A percentile compares a stretch with the other conserved stretches of the same genome.
Conservation (phyloP, 2,888 invertebrate species). For the Holacanthella duospinosa region DNA sequence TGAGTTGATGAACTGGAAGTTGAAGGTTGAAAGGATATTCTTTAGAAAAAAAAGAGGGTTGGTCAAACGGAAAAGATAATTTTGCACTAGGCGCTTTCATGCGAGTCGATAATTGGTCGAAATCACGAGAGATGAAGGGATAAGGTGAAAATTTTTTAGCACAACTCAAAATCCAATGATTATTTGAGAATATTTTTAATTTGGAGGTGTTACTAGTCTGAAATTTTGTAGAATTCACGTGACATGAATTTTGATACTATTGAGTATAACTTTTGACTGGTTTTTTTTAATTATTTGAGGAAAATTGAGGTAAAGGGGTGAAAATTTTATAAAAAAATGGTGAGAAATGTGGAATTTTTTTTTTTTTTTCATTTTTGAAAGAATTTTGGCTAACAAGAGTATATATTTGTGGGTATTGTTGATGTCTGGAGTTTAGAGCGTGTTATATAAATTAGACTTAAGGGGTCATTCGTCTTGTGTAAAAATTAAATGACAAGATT, state of each 20-base stretch:
- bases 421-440: no score
- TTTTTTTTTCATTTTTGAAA: no score
- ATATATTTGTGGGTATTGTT: no score
- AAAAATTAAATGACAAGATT: slow-evolving; percentile 6
- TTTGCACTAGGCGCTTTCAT: not conserved
- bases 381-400: no score
- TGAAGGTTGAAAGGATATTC: not conserved
- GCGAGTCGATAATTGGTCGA: not conserved
- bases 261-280: no score
- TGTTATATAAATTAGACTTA: not conserved
- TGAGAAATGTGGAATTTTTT: no score
- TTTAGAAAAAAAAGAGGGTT: not conserved
- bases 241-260: not conserved
- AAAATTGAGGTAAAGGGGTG: no score
- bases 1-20: no score
- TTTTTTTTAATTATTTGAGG: no score
- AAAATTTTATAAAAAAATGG: no score
- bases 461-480: not conserved
- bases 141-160: not conserved
- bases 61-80: not conserved
- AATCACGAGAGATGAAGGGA: slow-evolving; percentile 2
- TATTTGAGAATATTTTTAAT: not conserved
- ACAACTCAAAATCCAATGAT: not conserved
- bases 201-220: not conserved
- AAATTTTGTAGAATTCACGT: not conserved